phyloP scores from a whole-genome alignment of 2,888 invertebrate species.

The Leptopilina syphax region DNA sequence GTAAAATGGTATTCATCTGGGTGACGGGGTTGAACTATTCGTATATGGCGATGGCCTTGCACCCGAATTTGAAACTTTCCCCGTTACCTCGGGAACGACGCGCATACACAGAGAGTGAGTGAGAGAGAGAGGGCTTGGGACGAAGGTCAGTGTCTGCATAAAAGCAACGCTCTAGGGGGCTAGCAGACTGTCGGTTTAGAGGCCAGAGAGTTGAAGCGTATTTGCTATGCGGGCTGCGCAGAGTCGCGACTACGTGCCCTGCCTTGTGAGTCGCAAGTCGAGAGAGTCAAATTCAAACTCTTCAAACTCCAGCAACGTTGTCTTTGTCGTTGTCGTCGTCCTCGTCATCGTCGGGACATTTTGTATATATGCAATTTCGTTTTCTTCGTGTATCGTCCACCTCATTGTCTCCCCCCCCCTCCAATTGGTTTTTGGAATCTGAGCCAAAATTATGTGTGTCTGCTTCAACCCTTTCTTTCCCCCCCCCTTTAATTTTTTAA shows the following conservation, averaged over 20 bases:
- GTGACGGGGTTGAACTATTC: slow-evolving; percentile 54
- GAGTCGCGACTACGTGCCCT: slow-evolving; percentile 72
- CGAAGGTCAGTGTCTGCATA: slow-evolving; percentile 77
- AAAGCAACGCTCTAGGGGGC: slow-evolving; percentile 71
- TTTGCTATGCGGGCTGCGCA: slow-evolving; percentile 76
- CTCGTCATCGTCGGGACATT: too few relatives aligned
- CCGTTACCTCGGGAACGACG: slow-evolving; percentile 65
- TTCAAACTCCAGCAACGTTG: too few relatives aligned
- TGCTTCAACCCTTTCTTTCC: too few relatives aligned
- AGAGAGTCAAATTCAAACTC: too few relatives aligned
- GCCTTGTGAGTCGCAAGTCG: slow-evolving; percentile 71
- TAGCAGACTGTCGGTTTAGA: slow-evolving; percentile 63
- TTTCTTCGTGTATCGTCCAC: too few relatives aligned
- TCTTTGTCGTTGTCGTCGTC: too few relatives aligned
- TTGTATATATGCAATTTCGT: too few relatives aligned
- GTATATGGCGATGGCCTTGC: slow-evolving; percentile 72
- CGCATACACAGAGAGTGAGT: slow-evolving; percentile 39
- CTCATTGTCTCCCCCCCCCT: too few relatives aligned
- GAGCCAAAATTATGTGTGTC: too few relatives aligned
- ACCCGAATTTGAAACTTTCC: slow-evolving; percentile 74
- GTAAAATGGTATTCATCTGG: slow-evolving; percentile 19
- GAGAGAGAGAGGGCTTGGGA: slow-evolving; percentile 53
- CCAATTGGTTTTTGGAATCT: too few relatives aligned
- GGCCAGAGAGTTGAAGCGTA: slow-evolving; percentile 56
- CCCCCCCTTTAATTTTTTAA: too few relatives aligned